A percentile compares a stretch with the other conserved stretches of the same genome.
Conservation (phyloP, 2,797 vertebrate species). For the Phaenicophaeus curvirostris region DNA sequence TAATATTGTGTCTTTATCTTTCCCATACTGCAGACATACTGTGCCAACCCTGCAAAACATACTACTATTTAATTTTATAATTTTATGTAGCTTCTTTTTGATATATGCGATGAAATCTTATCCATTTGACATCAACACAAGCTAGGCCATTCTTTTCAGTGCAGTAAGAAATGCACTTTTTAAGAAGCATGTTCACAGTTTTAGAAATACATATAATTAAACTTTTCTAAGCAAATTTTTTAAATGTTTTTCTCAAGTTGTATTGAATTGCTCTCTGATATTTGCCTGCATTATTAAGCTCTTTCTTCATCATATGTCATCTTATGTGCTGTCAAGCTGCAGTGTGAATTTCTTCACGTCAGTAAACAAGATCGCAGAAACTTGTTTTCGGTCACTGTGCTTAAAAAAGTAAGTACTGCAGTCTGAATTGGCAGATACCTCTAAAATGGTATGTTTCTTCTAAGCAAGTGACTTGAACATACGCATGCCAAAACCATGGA, state of each 20-base stretch:
- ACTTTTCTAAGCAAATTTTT: neutral
- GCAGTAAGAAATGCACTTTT: neutral
- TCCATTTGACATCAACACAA: neutral
- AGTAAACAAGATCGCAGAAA: slow-evolving; percentile 21
- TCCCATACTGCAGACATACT: neutral
- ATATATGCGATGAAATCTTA: neutral
- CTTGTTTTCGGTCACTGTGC: neutral
- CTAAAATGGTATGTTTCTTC: neutral
- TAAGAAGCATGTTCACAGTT: neutral
- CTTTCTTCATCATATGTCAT: neutral
- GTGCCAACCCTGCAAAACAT: neutral
- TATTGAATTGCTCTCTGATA: neutral
- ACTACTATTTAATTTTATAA: neutral
- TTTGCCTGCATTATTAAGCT: slow-evolving; percentile 20
- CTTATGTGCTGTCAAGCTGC: neutral
- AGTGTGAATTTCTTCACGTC: neutral
- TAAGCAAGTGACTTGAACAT: neutral
- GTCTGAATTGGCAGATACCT: neutral
- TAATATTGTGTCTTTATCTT: neutral
- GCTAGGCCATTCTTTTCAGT: neutral
- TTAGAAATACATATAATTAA: neutral
- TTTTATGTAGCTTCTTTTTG: neutral
- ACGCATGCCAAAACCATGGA: neutral
- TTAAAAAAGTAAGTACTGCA: neutral
- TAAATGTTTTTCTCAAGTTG: neutral